Percentiles rank a stretch among this genome's conserved stretches.
Evolutionary conservation across 2,888 invertebrate species (phyloP).

Genomic region (Diplazon laetatorius): DNA sequence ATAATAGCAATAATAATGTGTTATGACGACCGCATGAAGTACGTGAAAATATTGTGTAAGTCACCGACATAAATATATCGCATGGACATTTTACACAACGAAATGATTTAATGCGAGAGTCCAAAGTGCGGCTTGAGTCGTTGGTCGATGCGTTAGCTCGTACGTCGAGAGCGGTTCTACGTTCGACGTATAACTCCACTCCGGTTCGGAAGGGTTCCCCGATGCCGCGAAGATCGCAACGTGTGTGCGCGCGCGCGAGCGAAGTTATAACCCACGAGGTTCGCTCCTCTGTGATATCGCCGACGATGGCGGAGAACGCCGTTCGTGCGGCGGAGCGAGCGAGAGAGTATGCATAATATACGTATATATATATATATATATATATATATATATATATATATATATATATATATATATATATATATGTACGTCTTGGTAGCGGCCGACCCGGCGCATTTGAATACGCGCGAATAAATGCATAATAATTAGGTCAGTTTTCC

Average conservation of each 20-base stretch:
- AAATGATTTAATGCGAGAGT: constrained; percentile 16
- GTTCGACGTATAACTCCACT: constrained; percentile 29
- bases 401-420: too few species aligned
- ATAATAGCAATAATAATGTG: too few species aligned
- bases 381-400: too few species aligned
- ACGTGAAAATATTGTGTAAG: not conserved
- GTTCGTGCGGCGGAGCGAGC: constrained; percentile 54
- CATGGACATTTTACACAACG: not conserved
- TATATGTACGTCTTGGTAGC: constrained; percentile 72
- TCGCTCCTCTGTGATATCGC: constrained; percentile 17
- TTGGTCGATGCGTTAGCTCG: constrained; percentile 33
- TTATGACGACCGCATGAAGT: too few species aligned
- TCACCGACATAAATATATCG: not conserved
- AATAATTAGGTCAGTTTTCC: constrained; percentile 83
- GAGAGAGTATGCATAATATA: too few species aligned
- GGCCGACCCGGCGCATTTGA: constrained; percentile 80
- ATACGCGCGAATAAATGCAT: constrained; percentile 83
- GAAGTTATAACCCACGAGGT: constrained; percentile 43
- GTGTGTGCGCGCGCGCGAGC: constrained; percentile 44
- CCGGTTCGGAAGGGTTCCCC: constrained; percentile 29
- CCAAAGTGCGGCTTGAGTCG: not conserved
- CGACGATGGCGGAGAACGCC: not conserved
- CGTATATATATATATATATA: too few species aligned
- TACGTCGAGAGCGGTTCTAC: constrained; percentile 34
- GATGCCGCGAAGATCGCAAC: constrained; percentile 28